These are phyloP conservation scores for Scrobipalpa costella DNA, from an alignment of 2,888 invertebrate genomes.

Conservation along the genomic window DNA sequence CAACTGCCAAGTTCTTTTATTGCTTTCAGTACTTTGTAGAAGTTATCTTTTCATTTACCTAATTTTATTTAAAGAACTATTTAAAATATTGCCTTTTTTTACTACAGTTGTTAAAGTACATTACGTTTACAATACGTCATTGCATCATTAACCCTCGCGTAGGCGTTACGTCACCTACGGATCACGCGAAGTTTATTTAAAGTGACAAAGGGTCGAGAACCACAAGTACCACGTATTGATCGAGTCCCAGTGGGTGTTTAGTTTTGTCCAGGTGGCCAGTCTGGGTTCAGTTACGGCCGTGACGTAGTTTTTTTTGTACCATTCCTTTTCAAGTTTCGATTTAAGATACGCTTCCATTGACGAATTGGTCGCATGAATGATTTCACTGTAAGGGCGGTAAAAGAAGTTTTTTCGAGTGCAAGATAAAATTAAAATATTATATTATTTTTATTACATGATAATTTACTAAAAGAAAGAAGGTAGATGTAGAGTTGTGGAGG, in stretches of 20 bases:
- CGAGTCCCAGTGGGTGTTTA: slow-evolving; percentile 12
- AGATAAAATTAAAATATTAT: background rate
- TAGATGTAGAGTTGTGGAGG: no score
- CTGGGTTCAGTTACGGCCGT: slow-evolving; percentile 10
- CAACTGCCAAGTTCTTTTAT: no score
- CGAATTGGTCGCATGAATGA: slow-evolving; percentile 2
- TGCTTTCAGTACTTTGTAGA: no score
- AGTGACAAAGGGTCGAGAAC: background rate
- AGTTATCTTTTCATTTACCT: no score
- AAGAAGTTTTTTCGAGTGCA: background rate
- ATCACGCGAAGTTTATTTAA: background rate
- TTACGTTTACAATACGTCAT: no score
- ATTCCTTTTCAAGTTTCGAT: slow-evolving; percentile 14
- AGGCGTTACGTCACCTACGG: background rate
- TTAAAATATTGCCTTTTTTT: no score
- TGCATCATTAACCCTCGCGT: background rate
- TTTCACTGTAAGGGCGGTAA: background rate
- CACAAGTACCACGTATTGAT: background rate
- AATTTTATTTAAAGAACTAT: no score
- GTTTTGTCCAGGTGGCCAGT: slow-evolving; percentile 17
- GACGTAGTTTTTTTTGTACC: slow-evolving; percentile 1
- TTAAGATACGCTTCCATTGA: slow-evolving; percentile 13
- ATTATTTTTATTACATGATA: no score
- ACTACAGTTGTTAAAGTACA: no score
- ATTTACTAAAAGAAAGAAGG: no score